These are phyloP conservation scores for Cherax destructor DNA, from an alignment of 1,140 invertebrate genomes.

Conservation along the genomic window DNA sequence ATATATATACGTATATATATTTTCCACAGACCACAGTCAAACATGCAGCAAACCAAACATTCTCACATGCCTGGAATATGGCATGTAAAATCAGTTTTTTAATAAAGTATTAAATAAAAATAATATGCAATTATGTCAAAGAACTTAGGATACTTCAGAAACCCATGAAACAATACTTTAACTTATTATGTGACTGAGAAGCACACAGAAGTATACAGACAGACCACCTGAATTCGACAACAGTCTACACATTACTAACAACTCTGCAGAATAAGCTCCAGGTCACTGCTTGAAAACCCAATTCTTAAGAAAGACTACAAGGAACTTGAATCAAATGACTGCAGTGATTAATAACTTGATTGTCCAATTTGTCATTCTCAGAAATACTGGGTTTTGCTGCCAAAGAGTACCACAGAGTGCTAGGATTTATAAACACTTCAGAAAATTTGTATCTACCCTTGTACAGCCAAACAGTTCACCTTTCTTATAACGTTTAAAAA, in stretches of 20 bases:
- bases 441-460: background rate
- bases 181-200: background rate
- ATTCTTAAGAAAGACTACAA: background rate
- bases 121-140: background rate
- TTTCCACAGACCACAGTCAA: too few relatives aligned
- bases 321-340: background rate
- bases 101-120: too few relatives aligned
- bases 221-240: slow-evolving; percentile 22
- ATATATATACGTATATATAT: too few relatives aligned
- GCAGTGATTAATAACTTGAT: background rate
- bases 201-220: slow-evolving; percentile 25
- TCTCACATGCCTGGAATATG: too few relatives aligned
- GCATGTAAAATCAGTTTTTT: too few relatives aligned
- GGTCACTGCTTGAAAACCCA: background rate
- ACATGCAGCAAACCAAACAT: too few relatives aligned
- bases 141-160: background rate
- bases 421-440: background rate
- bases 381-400: too few relatives aligned
- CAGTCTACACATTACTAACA: slow-evolving; percentile 32
- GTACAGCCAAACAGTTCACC: background rate
- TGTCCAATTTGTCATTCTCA: too few relatives aligned
- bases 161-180: slow-evolving; percentile 34
- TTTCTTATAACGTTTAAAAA: too few relatives aligned
- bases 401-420: background rate
- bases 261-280: slow-evolving; percentile 19